These are phyloP conservation scores for Micrastur ruficollis DNA, from an alignment of 2,797 vertebrate species.

Conservation along the genomic window DNA sequence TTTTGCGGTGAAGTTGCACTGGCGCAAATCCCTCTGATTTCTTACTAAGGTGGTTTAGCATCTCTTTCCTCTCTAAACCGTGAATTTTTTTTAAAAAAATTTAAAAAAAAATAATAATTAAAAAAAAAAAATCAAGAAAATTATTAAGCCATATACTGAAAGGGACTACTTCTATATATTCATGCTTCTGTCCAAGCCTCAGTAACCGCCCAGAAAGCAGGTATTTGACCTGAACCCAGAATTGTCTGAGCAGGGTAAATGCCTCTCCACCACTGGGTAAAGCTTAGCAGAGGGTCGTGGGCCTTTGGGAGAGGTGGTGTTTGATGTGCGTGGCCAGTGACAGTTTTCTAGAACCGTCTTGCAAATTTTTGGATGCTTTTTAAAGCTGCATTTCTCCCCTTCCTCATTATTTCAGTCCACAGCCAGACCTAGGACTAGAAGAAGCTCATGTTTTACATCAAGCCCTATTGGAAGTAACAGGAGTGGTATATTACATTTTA, in stretches of 20 bases:
- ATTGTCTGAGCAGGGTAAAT: neutral
- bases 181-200: neutral
- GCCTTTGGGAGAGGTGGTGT: neutral
- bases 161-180: neutral
- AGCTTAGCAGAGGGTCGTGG: neutral
- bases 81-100: neutral
- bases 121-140: neutral
- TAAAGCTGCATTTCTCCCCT: neutral
- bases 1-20: neutral
- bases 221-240: neutral
- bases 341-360: neutral
- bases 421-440: neutral
- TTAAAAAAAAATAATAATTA: neutral
- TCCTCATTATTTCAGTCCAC: neutral
- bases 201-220: neutral
- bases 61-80: neutral
- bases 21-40: neutral
- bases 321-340: neutral
- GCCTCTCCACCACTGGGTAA: neutral
- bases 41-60: neutral
- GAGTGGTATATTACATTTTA: conserved; percentile 38
- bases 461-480: conserved; percentile 18
- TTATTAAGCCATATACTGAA: neutral
- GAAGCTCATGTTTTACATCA: conserved; percentile 17
- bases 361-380: neutral